A percentile compares a stretch with the other conserved stretches of the same genome.
These are phyloP conservation scores for Dromiciops gliroides DNA, from an alignment of 2,113 vertebrate genomes.

Conservation along the genomic window DNA sequence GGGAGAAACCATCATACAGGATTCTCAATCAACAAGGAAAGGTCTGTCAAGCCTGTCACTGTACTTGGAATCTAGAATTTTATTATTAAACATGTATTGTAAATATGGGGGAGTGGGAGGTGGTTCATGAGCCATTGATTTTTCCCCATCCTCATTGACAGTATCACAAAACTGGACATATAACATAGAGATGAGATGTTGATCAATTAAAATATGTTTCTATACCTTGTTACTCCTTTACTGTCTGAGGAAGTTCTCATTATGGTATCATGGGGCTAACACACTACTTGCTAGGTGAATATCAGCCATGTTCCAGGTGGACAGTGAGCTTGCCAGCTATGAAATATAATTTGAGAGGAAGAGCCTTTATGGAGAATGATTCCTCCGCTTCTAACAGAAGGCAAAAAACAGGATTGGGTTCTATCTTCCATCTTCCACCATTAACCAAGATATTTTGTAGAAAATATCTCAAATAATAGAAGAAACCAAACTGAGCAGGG, in stretches of 20 bases:
- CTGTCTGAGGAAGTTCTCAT: not conserved
- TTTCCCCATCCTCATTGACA: no score
- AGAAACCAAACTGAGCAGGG: not conserved
- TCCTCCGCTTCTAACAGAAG: not conserved
- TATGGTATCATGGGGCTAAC: not conserved
- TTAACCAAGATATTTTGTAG: not conserved
- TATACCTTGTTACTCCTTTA: not conserved
- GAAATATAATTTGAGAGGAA: not conserved
- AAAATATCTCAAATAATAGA: not conserved
- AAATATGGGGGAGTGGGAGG: not conserved
- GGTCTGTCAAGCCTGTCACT: not conserved
- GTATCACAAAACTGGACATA: not conserved
- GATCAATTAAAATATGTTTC: not conserved
- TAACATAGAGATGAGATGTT: not conserved
- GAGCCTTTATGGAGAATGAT: not conserved
- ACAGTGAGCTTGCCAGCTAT: not conserved
- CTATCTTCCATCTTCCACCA: not conserved
- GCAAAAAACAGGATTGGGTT: not conserved
- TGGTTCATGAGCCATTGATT: not conserved
- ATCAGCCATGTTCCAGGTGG: not conserved
- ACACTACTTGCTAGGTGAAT: not conserved
- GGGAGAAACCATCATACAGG: not conserved
- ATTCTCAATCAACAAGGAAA: conserved; percentile 20
- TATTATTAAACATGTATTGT: not conserved
- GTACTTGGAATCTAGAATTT: not conserved